phyloP scores from a whole-genome alignment of 2,113 vertebrate species.

The Neomonachus schauinslandi region DNA sequence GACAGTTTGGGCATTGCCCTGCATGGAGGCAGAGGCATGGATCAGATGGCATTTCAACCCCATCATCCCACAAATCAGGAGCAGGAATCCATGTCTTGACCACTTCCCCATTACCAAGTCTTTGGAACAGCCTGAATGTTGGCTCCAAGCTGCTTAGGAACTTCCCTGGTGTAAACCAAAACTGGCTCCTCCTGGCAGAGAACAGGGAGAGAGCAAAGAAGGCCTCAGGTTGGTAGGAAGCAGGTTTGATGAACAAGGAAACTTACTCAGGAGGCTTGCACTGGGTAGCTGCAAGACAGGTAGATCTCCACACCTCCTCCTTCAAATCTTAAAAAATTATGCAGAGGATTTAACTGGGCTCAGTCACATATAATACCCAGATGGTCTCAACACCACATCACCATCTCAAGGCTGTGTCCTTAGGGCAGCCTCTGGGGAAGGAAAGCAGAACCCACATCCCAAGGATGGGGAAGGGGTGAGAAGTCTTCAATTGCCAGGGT shows the following conservation, averaged over 20 bases:
- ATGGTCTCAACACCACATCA: background rate
- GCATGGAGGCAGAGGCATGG: background rate
- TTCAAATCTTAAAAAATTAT: background rate
- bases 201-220: background rate
- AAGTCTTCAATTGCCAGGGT: background rate
- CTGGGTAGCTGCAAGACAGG: background rate
- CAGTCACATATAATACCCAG: background rate
- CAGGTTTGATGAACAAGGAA: background rate
- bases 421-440: background rate
- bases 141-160: background rate
- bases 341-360: background rate
- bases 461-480: background rate
- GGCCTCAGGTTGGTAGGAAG: background rate
- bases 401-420: background rate
- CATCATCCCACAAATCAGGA: background rate
- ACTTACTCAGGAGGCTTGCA: background rate
- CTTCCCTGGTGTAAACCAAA: background rate
- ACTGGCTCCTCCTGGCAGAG: background rate
- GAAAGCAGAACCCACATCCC: background rate
- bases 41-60: background rate
- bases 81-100: background rate
- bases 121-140: background rate
- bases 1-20: background rate
- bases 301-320: background rate
- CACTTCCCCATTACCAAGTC: background rate